Evolutionary conservation across 2,797 vertebrate species (phyloP).

Genomic region (Syndactyla subalaris): DNA sequence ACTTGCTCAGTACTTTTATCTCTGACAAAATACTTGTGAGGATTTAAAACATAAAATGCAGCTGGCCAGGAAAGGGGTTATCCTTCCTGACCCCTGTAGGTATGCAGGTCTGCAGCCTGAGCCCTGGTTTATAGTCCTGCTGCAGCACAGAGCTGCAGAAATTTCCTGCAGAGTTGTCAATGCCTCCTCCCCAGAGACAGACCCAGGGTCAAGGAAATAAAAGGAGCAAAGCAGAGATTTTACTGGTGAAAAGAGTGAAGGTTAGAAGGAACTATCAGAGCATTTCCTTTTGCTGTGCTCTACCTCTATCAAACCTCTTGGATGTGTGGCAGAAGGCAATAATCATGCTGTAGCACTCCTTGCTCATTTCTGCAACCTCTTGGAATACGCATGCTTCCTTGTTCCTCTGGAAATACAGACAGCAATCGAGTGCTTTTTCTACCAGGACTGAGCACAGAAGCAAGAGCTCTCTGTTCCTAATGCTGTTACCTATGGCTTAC

Average conservation of each 20-base stretch:
- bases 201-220: background rate
- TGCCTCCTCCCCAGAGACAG: background rate
- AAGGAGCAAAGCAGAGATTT: background rate
- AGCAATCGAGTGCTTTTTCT: background rate
- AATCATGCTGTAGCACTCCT: background rate
- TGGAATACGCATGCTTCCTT: background rate
- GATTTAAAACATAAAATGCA: background rate
- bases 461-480: background rate
- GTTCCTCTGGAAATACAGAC: background rate
- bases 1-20: background rate
- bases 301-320: background rate
- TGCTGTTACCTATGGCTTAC: background rate
- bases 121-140: background rate
- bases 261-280: background rate
- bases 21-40: background rate
- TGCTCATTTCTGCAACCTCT: background rate
- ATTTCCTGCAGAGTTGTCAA: background rate
- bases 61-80: background rate
- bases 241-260: background rate
- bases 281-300: accelerated
- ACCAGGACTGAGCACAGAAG: background rate
- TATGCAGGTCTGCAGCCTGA: background rate
- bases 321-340: background rate
- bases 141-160: accelerated
- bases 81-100: background rate